Conservation (phyloP, 2,113 vertebrate species). For the Cariama cristata region DNA sequence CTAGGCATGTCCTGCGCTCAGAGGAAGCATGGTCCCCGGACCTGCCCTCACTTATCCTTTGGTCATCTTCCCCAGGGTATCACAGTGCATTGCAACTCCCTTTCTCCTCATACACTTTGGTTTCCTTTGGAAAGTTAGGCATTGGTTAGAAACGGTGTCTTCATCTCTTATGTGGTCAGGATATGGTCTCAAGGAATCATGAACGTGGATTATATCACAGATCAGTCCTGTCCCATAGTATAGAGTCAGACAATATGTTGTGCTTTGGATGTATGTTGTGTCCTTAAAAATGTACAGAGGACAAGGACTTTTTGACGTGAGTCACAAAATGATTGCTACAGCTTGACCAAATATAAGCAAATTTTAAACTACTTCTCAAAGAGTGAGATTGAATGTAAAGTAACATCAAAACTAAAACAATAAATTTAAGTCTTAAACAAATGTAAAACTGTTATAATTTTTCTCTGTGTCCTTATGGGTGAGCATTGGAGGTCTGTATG, state of each 20-base stretch:
- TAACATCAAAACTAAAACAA: neutral
- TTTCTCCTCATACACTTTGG: neutral
- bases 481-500: neutral
- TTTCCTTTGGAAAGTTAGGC: neutral
- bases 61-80: neutral
- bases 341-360: neutral
- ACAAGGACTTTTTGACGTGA: neutral
- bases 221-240: neutral
- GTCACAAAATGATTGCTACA: neutral
- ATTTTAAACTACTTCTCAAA: neutral
- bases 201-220: neutral
- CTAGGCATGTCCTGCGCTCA: neutral
- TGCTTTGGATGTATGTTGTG: neutral
- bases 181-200: neutral
- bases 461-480: neutral
- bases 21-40: neutral
- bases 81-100: neutral
- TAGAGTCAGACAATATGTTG: neutral
- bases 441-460: neutral
- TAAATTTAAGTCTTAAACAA: neutral
- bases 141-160: neutral
- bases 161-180: neutral
- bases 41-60: neutral
- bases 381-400: neutral
- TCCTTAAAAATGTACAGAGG: neutral